Evolutionary conservation across 2,113 vertebrate genomes (phyloP).

Genomic region (Cacatua alba): DNA sequence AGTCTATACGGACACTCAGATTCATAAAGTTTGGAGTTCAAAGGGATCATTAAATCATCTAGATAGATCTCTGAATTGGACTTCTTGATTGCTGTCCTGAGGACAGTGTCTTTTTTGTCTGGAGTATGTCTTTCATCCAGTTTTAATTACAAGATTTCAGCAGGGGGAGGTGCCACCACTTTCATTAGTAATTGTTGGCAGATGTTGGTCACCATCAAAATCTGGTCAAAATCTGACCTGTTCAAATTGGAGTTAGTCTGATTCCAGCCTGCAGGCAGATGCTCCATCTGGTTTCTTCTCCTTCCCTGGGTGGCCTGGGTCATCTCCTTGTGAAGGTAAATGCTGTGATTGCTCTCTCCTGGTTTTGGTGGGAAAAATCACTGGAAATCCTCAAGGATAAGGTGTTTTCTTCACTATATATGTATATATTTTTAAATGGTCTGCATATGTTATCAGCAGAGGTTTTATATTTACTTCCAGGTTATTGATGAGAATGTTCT

Average conservation of each 20-base stretch:
- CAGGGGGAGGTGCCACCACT: not conserved
- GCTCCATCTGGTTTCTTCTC: not conserved
- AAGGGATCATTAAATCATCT: not conserved
- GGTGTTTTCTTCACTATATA: not conserved
- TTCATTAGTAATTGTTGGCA: not conserved
- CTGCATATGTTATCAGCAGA: not conserved
- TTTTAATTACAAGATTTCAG: not conserved
- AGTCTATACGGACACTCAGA: not conserved
- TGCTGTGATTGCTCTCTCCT: not conserved
- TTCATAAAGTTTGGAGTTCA: not conserved
- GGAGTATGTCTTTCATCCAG: not conserved
- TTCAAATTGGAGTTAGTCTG: not conserved
- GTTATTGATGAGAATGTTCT: not conserved
- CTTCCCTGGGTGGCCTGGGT: not conserved
- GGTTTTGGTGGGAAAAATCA: not conserved
- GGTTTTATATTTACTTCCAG: not conserved
- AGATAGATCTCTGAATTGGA: not conserved
- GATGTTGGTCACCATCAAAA: not conserved
- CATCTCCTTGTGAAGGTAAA: not conserved
- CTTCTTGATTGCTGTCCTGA: not conserved
- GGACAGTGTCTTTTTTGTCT: not conserved
- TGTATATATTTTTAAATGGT: not conserved
- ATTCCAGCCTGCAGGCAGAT: not conserved
- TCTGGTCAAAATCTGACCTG: not conserved
- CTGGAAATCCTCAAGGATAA: not conserved